phyloP scores from a whole-genome alignment of 1,140 invertebrate genomes.

The Chymomyza costata region DNA sequence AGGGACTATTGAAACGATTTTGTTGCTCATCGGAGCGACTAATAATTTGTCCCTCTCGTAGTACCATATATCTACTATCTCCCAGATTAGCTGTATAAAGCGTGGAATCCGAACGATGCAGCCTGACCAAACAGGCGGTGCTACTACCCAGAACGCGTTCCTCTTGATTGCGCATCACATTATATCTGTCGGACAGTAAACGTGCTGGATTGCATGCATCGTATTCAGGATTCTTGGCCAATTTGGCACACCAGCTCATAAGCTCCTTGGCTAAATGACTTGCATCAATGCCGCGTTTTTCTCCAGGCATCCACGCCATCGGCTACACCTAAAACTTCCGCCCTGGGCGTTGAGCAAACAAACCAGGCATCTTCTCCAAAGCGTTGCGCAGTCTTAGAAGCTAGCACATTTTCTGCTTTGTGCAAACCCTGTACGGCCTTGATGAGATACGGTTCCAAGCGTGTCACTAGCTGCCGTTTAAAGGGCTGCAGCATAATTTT shows the following conservation, averaged over 20 bases:
- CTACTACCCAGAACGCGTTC: conserved; percentile 30
- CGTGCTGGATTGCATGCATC: conserved; percentile 29
- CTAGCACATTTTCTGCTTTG: background rate
- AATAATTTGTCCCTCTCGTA: conserved; percentile 29
- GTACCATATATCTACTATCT: conserved; percentile 45
- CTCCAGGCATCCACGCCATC: conserved; percentile 53
- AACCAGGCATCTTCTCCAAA: conserved; percentile 57
- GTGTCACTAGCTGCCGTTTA: background rate
- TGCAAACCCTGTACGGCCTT: conserved; percentile 40
- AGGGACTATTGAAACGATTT: conserved; percentile 46
- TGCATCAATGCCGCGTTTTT: conserved; percentile 37
- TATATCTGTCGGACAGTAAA: conserved; percentile 33
- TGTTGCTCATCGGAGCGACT: conserved; percentile 35
- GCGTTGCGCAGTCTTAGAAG: background rate
- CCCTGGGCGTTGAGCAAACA: conserved; percentile 30
- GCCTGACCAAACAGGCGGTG: conserved; percentile 42
- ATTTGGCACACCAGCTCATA: conserved; percentile 30
- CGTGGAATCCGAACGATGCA: conserved; percentile 34
- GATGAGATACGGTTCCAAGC: conserved; percentile 34
- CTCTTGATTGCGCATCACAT: conserved; percentile 4
- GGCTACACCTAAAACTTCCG: conserved; percentile 48
- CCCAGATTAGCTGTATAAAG: conserved; percentile 48
- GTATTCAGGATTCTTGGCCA: conserved; percentile 11
- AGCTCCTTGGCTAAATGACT: conserved; percentile 45
- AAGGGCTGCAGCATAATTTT: background rate